Conservation (phyloP, 2,113 vertebrate genomes). For the human region GRCh38 chr2:58963501-58964000, state of each 20-base stretch:
- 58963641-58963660: conserved; percentile 74
- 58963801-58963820: conserved; percentile 65
- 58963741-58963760: conserved; percentile 72
- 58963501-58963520: not conserved
- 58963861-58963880: conserved; percentile 61
- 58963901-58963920: conserved; percentile 70
- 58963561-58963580: conserved; percentile 46
- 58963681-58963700: conserved; percentile 65
- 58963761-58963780: conserved; percentile 71
- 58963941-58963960: conserved; percentile 22
- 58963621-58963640: conserved; percentile 63
- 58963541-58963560: conserved; percentile 18
- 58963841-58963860: conserved; percentile 63
- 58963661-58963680: conserved; percentile 65
- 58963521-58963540: not conserved
- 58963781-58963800: conserved; percentile 76
- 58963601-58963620: conserved; percentile 73
- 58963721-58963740: conserved; percentile 60
- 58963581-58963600: conserved; percentile 61
- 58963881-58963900: conserved; percentile 60
- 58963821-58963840: conserved; percentile 59
- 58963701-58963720: conserved; percentile 75
- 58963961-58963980: conserved; percentile 26
- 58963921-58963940: conserved; percentile 56
- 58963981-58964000: not conserved